Conservation (phyloP, 1,140 invertebrate genomes). For the Chelonus insularis region DNA sequence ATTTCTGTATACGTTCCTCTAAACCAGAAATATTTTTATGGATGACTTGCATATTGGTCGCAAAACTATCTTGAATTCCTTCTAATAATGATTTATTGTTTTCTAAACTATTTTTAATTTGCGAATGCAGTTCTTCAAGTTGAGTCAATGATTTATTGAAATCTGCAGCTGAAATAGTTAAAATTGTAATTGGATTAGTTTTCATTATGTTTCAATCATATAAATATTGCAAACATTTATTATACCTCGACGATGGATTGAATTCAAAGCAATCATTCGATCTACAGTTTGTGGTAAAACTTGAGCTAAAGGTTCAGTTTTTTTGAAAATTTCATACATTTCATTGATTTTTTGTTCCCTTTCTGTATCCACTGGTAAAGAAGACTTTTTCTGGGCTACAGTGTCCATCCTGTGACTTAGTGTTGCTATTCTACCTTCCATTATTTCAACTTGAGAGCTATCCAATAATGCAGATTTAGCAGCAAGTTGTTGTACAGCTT, state of each 20-base stretch:
- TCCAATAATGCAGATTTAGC: constrained; percentile 80
- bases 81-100: constrained; percentile 79
- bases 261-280: constrained; percentile 78
- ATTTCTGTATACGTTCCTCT: constrained; percentile 70
- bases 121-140: constrained; percentile 78
- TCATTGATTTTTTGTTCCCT: constrained; percentile 83
- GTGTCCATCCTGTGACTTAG: constrained; percentile 77
- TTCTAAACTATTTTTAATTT: constrained; percentile 71
- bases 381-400: constrained; percentile 70
- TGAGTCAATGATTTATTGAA: constrained; percentile 83
- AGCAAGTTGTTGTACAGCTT: constrained; percentile 74
- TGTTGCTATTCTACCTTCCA: constrained; percentile 75
- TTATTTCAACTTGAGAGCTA: constrained; percentile 76
- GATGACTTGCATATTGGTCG: constrained; percentile 73
- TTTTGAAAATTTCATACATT: constrained; percentile 84
- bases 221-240: neutral
- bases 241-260: constrained; percentile 85
- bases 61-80: constrained; percentile 79
- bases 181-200: too few relatives aligned
- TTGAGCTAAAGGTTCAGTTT: constrained; percentile 77
- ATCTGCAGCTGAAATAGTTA: constrained; percentile 72
- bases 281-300: constrained; percentile 80
- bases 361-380: constrained; percentile 70
- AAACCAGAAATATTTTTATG: constrained; percentile 75
- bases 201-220: too few relatives aligned